Percentiles rank a stretch among this genome's conserved stretches.
phyloP scores from a whole-genome alignment of 2,113 vertebrate species.

The Petaurus breviceps region DNA sequence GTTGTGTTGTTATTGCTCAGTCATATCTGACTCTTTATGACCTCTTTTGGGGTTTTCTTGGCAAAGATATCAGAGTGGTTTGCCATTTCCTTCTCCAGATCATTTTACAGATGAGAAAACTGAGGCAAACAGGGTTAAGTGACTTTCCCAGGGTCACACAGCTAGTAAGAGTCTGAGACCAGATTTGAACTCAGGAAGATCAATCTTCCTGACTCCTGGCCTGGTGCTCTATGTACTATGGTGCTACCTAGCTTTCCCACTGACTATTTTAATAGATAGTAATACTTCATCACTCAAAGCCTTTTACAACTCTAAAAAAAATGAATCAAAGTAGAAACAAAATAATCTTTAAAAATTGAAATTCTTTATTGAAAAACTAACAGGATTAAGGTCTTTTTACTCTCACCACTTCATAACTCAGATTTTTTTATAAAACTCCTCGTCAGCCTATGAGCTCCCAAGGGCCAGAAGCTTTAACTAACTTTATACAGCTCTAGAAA shows the following conservation, averaged over 20 bases:
- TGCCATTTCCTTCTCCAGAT: background rate
- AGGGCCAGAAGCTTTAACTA: background rate
- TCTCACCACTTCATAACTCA: conserved; percentile 40
- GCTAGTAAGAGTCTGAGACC: background rate
- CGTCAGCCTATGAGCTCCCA: conserved; percentile 15
- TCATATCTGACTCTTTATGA: background rate
- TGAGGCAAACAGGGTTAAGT: background rate
- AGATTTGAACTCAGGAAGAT: background rate
- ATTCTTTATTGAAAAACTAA: conserved; percentile 36
- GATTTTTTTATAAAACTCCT: conserved; percentile 43
- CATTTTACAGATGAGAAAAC: background rate
- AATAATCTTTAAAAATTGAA: background rate
- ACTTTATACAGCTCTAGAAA: background rate
- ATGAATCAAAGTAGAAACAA: conserved; percentile 18
- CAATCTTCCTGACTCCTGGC: background rate
- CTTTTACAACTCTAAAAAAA: conserved; percentile 35
- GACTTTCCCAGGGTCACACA: background rate
- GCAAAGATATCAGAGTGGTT: background rate
- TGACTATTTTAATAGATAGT: conserved; percentile 45
- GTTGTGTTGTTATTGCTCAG: background rate
- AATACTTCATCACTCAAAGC: conserved; percentile 32
- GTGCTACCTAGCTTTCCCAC: background rate
- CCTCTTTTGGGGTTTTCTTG: background rate
- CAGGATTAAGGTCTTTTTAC: background rate
- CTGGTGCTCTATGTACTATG: background rate